Evolutionary conservation across 2,797 vertebrate species (phyloP), one percentile per base, ranked within the genome.

Genomic region (Aulostomus chinensis): DNA sequence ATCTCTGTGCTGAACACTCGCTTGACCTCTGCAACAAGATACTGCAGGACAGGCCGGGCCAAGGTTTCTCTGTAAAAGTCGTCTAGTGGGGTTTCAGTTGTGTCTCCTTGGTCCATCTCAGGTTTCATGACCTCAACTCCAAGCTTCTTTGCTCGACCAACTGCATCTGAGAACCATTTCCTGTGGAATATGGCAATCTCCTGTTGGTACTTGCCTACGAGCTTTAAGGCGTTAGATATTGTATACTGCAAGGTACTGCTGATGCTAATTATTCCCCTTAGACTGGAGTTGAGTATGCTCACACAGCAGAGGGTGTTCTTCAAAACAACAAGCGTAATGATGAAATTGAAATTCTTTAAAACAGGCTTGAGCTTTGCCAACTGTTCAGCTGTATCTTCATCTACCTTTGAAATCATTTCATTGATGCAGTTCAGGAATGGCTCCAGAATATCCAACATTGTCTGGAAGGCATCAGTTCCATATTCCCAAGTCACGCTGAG

Each of bases 291-390:
- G n/a, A 98, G 94, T 2, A 97, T 97, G 78, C 96, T 93, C 1
- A 97, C 98, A 41, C 96, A 99, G 53, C 95, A 95, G n/a, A 99
- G 88, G 2, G 95, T 88, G 32, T 98, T 98, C 86, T 98, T 98
- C 70, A 99, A 86, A 68, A 97, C 92, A 38, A 98, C 93, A 9
- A 96, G 69, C 0, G 95, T 96, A 58, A 96, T 94, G 14, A 99
- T 93, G 68, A 98, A 97, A 80, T 98, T 94, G 83, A 98, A 98
- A 80, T 97, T 95, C 63, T 90, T 94, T 56, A 98, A 73, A 61
- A 92, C 87, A 0, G 93, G 94, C 61, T 95, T 95, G 12, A 96
- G 86, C 71, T 91, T 94, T 0, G 94, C 94, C 73, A 93, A 77
- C 60, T 84, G 88, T 49, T 92, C 90, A 17, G 94, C 88, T 0